Conservation (phyloP, 2,113 vertebrate genomes). For the Lamprologus sp. region DNA sequence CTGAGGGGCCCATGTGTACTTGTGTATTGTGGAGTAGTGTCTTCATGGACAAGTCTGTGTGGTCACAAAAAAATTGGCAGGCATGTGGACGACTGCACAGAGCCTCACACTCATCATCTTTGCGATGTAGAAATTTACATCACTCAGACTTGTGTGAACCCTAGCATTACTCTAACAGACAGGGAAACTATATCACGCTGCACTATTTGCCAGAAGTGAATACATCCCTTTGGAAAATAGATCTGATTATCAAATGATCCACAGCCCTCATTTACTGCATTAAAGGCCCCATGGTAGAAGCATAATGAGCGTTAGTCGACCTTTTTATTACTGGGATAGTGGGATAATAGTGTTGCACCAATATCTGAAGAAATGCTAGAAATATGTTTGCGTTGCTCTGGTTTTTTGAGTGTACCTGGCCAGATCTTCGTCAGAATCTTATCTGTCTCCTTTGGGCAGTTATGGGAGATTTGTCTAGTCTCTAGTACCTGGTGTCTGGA, state of each 20-base stretch:
- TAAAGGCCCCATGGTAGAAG: not conserved
- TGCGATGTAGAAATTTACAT: not conserved
- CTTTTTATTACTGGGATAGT: not conserved
- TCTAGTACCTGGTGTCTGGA: not conserved
- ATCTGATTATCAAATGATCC: not conserved
- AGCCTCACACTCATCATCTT: not conserved
- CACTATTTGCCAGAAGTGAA: not conserved
- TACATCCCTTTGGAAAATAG: not conserved
- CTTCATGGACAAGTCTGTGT: not conserved
- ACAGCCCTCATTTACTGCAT: not conserved
- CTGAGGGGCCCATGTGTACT: not conserved
- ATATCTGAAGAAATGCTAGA: not conserved
- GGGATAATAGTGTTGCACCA: not conserved
- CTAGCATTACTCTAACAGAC: not conserved
- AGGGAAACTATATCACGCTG: not conserved
- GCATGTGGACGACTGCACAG: not conserved
- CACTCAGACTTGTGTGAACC: not conserved
- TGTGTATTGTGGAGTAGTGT: not conserved
- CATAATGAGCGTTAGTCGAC: not conserved
- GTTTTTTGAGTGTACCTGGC: not conserved
- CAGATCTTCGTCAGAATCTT: not conserved
- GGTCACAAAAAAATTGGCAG: not conserved
- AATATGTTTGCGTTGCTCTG: not conserved
- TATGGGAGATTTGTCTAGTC: not conserved
- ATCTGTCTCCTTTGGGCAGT: not conserved